phyloP scores from a whole-genome alignment of 2,113 vertebrate species.

The Oenanthe oenanthe region DNA sequence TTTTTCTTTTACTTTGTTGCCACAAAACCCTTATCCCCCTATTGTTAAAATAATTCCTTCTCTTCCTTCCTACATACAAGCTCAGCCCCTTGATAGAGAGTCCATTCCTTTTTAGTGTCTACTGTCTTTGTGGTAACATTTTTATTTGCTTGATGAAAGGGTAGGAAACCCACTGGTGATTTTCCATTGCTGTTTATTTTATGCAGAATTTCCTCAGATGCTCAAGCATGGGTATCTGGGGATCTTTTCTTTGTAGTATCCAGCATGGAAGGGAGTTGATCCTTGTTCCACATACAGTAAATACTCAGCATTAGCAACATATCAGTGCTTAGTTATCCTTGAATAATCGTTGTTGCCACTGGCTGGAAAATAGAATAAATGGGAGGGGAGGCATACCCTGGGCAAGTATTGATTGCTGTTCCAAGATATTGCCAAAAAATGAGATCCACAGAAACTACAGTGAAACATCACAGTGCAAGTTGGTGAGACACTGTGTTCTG shows the following conservation, averaged over 20 bases:
- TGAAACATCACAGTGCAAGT: background rate
- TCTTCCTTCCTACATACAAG: background rate
- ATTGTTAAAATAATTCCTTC: background rate
- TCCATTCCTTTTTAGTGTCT: background rate
- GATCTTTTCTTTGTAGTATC: background rate
- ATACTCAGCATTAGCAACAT: background rate
- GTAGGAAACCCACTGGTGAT: background rate
- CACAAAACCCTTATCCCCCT: background rate
- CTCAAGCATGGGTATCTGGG: background rate
- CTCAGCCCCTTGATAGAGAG: background rate
- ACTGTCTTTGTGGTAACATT: background rate
- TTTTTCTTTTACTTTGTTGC: background rate
- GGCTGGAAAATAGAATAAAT: slow-evolving; percentile 4
- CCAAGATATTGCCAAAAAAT: background rate
- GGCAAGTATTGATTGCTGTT: slow-evolving; percentile 18
- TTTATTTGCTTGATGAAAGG: background rate
- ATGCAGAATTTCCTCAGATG: background rate
- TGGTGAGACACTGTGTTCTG: background rate
- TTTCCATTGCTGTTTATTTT: background rate
- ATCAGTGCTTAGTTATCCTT: background rate
- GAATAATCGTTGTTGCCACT: background rate
- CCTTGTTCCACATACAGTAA: background rate
- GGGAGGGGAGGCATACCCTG: background rate
- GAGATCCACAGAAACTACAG: background rate
- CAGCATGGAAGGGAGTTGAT: background rate